These are phyloP conservation scores for Mirounga angustirostris DNA, from an alignment of 2,113 vertebrate genomes.

Conservation along the genomic window DNA sequence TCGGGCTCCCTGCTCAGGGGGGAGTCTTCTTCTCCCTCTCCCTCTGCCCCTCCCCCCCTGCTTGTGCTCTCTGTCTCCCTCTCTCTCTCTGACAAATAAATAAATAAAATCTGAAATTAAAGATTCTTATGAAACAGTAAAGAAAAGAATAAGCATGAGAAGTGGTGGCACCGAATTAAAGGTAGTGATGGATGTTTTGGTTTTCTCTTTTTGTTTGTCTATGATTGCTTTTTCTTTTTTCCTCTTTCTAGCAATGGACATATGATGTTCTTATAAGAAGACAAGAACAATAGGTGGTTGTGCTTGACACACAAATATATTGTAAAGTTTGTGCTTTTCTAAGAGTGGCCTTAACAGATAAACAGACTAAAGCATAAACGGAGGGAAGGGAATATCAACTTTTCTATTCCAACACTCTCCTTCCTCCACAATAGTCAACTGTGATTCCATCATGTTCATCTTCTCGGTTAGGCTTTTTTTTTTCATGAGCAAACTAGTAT, in stretches of 20 bases:
- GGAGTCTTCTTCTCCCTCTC: too few relatives aligned
- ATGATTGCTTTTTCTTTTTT: background rate
- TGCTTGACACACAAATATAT: background rate
- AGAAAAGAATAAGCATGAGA: background rate
- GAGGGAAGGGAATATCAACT: background rate
- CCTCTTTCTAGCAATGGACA: background rate
- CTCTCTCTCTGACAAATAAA: too few relatives aligned
- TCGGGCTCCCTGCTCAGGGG: too few relatives aligned
- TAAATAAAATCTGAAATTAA: background rate
- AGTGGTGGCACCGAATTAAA: background rate
- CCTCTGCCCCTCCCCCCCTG: too few relatives aligned
- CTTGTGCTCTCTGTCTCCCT: too few relatives aligned
- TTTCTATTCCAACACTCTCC: background rate
- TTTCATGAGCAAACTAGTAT: background rate
- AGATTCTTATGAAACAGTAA: background rate
- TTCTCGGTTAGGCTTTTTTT: background rate
- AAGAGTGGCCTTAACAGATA: background rate
- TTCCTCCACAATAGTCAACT: background rate
- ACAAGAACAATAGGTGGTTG: background rate
- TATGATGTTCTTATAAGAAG: background rate
- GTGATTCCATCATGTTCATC: background rate
- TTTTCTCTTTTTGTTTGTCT: slow-evolving; percentile 1
- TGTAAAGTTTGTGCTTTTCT: background rate
- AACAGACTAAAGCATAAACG: background rate
- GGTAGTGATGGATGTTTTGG: background rate